Base-by-base conservation (phyloP, 2,797 vertebrate species). In the Echeneis naucrates region DNA sequence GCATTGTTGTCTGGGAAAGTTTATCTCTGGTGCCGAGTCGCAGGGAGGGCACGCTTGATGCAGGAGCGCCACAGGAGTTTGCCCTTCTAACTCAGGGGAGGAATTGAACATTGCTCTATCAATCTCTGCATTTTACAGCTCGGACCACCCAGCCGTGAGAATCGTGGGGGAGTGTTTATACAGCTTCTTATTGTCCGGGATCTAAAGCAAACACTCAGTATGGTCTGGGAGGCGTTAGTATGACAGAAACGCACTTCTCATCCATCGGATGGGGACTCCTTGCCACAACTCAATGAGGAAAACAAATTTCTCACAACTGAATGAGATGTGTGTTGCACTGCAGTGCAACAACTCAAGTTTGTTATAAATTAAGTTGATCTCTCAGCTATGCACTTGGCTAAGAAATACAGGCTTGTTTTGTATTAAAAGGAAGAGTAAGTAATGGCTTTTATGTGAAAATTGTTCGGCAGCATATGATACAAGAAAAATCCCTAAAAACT, bases 161-260 rank as follows among this genome's bases (percentile, higher is more conserved):
- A 93, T 91, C 87, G 88, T 90, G 92, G 88, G 89, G 92, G 92
- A 82, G 93, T 92, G 88, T 92, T 93, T 92, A 86, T 91, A 83
- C 77, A 81, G 86, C 69, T 75, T 66, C 88, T 90, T 87, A 90
- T 84, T 91, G 84, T 89, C 76, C 73, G 45, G 79, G 81, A 84
- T 89, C 82, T 82, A 88, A 88, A 84, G 78, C 68, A 84, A 87
- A 88, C 75, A 74, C 66, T n/a, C n/a, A 27, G 58, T 40, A 58
- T 59, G 67, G 63, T 81, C 87, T 53, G 65, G 75, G 71, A 80
- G 62, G 70, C 24, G 14, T 59, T 68, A 58, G 51, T 68, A 65
- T 47, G 64, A 63, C 66, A 71, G 59, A 47, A 44, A 40, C 24
- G 59, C 75, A 82, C 72, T 61, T 50, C 33, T 59, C 56, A 65